Evolutionary conservation across 2,113 vertebrate genomes (phyloP), one percentile per base, ranked within the genome.

Genomic region (Labeo catla): DNA sequence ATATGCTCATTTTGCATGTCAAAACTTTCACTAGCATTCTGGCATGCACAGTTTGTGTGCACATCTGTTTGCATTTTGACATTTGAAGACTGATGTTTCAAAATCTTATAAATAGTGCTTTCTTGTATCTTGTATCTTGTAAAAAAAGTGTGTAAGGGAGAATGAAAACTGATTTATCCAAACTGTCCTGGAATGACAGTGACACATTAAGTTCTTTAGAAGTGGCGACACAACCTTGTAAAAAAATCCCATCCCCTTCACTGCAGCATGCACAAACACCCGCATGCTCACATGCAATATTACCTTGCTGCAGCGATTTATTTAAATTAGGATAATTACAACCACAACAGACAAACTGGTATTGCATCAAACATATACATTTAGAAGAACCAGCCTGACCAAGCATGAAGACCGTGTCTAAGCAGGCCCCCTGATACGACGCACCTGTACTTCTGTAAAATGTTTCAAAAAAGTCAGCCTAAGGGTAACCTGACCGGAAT

Each of bases 401-500:
- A 16, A 73, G 34, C 68, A 54, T 39, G 47, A n/a, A 57, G 47
- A 50, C 73, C 19, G 0, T 52, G 77, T 50, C 36, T 49, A 16
- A 79, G 66, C 65, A 59, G 13, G 49, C 65, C 36, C 16, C 34
- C 28, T 28, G 23, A 82, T 65, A 16, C 10, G 3, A 61, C 36
- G 28, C 83, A 85, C 61, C 23, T 82, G 79, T 66, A 52, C 43
- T 52, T 28, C 83, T 74, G 10, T 21, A 70, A 88, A 66, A 45
- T 72, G 50, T 12, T 72, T 68, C 2, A 47, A n/a, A 50, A 83
- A 6, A 79, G 15, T 50, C 68, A 84, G 72, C 83, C 68, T 13
- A 79, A 34, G 76, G 43, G 81, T 13, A 36, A 87, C 23, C 61
- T 54, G 80, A 90, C 83, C 23, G 15, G 83, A 78, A 63, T 88